Percentiles rank a stretch among this genome's conserved stretches.
These are phyloP conservation scores for Pachyrhynchus sulphureomaculatus DNA, from an alignment of 1,140 invertebrate genomes.

Conservation along the genomic window DNA sequence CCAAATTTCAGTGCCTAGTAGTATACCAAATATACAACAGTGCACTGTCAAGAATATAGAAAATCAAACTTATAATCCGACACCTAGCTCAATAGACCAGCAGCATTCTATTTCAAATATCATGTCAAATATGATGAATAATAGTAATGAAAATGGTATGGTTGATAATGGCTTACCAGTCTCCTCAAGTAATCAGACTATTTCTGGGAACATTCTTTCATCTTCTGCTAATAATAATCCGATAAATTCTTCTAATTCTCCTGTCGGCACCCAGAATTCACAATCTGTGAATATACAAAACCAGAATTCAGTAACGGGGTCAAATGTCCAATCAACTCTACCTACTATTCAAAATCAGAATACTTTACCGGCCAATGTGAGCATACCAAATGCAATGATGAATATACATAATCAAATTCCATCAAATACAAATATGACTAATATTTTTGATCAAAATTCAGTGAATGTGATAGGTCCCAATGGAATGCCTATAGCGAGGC, in stretches of 20 bases:
- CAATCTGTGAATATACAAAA: background rate
- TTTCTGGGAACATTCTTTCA: background rate
- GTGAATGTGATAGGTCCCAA: conserved; percentile 36
- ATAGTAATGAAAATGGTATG: conserved; percentile 6
- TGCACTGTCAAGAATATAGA: background rate
- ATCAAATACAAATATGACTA: conserved; percentile 33
- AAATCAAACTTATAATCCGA: background rate
- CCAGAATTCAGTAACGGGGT: background rate
- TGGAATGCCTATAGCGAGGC: conserved; percentile 35
- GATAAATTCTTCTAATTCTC: background rate
- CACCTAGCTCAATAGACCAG: background rate
- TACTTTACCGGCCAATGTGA: background rate
- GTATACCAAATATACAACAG: background rate
- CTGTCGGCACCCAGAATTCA: background rate
- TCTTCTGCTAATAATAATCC: background rate
- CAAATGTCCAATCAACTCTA: background rate
- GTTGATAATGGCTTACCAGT: background rate
- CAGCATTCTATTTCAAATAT: background rate
- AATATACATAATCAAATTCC: conserved; percentile 25
- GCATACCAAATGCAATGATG: conserved; percentile 5
- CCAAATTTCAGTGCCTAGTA: conserved; percentile 11
- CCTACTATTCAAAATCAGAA: conserved; percentile 17
- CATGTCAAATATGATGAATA: conserved; percentile 6
- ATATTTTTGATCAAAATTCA: conserved; percentile 38
- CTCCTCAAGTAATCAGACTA: background rate